Conservation (phyloP, 2,113 vertebrate species). For the Triplophysa tibetana region DNA sequence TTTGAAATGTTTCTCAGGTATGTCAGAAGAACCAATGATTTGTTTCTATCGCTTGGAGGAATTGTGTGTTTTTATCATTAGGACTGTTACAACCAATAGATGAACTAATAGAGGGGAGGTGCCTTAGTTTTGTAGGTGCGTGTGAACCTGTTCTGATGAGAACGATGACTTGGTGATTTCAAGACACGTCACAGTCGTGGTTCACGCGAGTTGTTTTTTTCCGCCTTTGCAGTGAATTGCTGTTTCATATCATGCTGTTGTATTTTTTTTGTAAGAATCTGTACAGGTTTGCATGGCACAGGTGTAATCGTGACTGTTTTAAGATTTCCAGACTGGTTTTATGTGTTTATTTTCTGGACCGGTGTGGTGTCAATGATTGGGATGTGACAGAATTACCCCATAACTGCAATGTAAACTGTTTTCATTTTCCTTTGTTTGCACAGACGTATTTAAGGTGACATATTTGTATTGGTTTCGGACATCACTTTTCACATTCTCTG, state of each 20-base stretch:
- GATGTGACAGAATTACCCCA: conserved; percentile 88
- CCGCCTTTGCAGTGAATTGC: conserved; percentile 83
- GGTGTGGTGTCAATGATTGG: conserved; percentile 79
- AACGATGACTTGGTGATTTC: conserved; percentile 27
- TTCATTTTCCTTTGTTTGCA: conserved; percentile 83
- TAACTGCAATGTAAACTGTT: conserved; percentile 83
- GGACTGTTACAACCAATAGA: conserved; percentile 42
- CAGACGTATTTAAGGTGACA: conserved; percentile 97
- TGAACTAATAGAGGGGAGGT: conserved; percentile 43
- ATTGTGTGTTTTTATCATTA: conserved; percentile 9
- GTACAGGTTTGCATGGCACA: conserved; percentile 99
- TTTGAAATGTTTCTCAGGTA: conserved; percentile 61
- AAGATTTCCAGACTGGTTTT: conserved; percentile 46
- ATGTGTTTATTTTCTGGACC: conserved; percentile 76
- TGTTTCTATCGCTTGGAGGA: conserved; percentile 43
- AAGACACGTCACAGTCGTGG: conserved; percentile 74
- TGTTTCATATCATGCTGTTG: conserved; percentile 81
- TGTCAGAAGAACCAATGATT: conserved; percentile 61
- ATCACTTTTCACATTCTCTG: conserved; percentile 84
- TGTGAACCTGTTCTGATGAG: conserved; percentile 15
- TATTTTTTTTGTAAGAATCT: conserved; percentile 89
- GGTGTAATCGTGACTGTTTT: conserved; percentile 90
- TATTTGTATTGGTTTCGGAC: conserved; percentile 80
- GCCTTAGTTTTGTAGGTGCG: conserved; percentile 45
- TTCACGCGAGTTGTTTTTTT: conserved; percentile 79